Percentiles rank a stretch among this genome's conserved stretches.
Evolutionary conservation across 2,888 invertebrate genomes (phyloP).

Genomic region (Campoletis raptor): DNA sequence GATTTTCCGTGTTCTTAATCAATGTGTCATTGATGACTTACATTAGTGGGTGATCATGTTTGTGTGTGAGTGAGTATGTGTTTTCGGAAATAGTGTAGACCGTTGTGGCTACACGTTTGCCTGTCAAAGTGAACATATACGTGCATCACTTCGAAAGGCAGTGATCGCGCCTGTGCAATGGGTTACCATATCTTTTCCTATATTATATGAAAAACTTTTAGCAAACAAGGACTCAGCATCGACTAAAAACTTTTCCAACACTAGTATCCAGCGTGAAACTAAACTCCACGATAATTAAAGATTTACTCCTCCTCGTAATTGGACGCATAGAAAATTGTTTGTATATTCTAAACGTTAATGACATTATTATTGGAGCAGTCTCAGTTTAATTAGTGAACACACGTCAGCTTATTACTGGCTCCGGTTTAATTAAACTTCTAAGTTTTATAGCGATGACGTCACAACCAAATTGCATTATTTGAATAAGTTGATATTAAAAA

Average conservation of each 20-base stretch:
- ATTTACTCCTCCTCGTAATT: not conserved
- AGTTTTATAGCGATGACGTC: not conserved
- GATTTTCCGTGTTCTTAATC: constrained; percentile 27
- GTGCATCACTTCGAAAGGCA: constrained; percentile 23
- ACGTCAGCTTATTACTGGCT: not conserved
- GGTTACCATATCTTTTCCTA: not conserved
- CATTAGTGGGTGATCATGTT: constrained; percentile 3
- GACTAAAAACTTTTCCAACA: constrained; percentile 1
- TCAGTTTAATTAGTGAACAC: not conserved
- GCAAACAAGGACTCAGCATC: not conserved
- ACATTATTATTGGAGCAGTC: not conserved
- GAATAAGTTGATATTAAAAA: not conserved
- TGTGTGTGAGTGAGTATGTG: constrained; percentile 14
- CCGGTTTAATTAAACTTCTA: not conserved
- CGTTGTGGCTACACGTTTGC: constrained; percentile 33
- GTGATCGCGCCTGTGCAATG: constrained; percentile 9
- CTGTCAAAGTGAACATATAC: constrained; percentile 47
- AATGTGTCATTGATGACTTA: constrained; percentile 45
- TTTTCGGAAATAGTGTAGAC: constrained; percentile 41
- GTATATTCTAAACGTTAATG: not conserved
- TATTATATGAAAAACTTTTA: constrained; percentile 11
- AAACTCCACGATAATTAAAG: not conserved
- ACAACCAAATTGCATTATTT: not conserved
- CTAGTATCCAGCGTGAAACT: not conserved
- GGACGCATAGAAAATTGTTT: not conserved